Evolutionary conservation across 2,113 vertebrate species (phyloP), one percentile per base, ranked within the genome.

Genomic region (Glaucidium brasilianum): DNA sequence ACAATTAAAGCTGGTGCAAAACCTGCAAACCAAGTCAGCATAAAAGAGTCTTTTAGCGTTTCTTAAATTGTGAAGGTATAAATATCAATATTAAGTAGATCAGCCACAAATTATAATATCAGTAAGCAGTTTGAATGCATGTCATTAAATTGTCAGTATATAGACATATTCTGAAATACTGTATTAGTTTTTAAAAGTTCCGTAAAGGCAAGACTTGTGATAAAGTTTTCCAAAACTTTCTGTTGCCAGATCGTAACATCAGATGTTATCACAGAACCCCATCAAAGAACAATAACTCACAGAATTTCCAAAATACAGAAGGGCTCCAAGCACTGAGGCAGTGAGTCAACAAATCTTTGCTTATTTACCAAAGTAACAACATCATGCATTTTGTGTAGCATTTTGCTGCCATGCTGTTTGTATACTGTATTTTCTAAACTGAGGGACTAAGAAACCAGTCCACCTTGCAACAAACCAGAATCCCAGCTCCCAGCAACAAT

Each of bases 271-370:
- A 62, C 23, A 84, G 67, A 94, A 95, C 27, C 25, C 21, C 58
- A 89, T 35, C 83, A 77, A 67, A 87, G 74, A 85, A 69, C 78
- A 91, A 62, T 58, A 93, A 82, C 11, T 76, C 92, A 43, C 49
- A 58, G 52, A 76, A 95, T 90, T 95, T 96, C 92, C 88, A 88
- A 90, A 91, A 85, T 7, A 81, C 60, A 92, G 74, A 78, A 78
- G 39, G 27, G 29, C 52, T 84, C 60, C 71, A 74, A 84, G 41
- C 8, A n/a, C 1, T 34, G 74, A 89, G 62, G 75, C 63, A 74
- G 30, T 9, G 30, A 88, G 47, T 77, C 90, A 92, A 88, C 78
- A 91, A 92, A 88, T 32, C 23, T 53, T 64, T 83, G 56, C 37
- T 89, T 86, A 79, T 55, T 87, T 94, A 82, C 71, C 49, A 19